Percentiles rank a stretch among this genome's conserved stretches.
Conservation (phyloP, 2,888 invertebrate species). For the Phaedon cochleariae region DNA sequence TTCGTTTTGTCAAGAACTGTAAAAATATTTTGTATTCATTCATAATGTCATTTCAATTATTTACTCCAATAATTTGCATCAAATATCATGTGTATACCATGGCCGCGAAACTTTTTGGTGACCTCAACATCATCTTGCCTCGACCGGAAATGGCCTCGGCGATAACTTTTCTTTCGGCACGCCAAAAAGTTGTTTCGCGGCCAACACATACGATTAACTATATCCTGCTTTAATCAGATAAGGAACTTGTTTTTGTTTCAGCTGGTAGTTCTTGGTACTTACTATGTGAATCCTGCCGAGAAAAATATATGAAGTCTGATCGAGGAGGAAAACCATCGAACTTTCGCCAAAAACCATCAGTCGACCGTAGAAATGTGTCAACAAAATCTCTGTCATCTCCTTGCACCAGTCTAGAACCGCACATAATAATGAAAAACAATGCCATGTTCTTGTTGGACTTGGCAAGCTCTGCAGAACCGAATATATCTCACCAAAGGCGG, state of each 20-base stretch:
- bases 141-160: too few species aligned
- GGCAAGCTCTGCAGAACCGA: conserved; percentile 75
- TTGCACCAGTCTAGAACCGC: conserved; percentile 58
- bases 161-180: too few species aligned
- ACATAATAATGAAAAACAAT: conserved; percentile 88
- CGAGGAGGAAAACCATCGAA: conserved; percentile 57
- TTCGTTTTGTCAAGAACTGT: too few species aligned
- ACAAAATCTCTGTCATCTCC: conserved; percentile 51
- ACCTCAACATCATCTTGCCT: too few species aligned
- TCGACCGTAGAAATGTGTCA: conserved; percentile 47
- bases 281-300: conserved; percentile 90
- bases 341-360: conserved; percentile 55
- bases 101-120: too few species aligned
- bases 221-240: too few species aligned
- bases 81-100: too few species aligned
- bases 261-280: conserved; percentile 87
- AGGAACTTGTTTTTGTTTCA: conserved; percentile 46
- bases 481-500: conserved; percentile 52
- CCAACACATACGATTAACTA: too few species aligned
- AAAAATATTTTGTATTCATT: too few species aligned
- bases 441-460: conserved; percentile 92
- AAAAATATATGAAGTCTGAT: conserved; percentile 70
- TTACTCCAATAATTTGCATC: too few species aligned
- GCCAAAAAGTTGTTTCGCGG: too few species aligned
- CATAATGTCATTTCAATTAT: too few species aligned